A percentile compares a stretch with the other conserved stretches of the same genome.
Evolutionary conservation across 2,888 invertebrate genomes (phyloP).

Genomic region (Brachyptera putata): DNA sequence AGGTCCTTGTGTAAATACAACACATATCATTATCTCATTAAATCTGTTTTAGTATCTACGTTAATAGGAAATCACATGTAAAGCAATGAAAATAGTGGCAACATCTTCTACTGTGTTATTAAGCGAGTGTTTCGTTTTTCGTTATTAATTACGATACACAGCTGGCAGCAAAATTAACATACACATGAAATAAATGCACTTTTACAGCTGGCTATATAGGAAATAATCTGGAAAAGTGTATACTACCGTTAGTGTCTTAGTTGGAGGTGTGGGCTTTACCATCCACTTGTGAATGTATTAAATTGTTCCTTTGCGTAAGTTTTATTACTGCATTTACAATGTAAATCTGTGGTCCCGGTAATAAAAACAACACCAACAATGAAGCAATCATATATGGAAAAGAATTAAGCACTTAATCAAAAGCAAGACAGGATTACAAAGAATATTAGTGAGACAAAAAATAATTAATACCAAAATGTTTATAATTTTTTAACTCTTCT

Average conservation of each 20-base stretch:
- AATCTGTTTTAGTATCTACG: neutral
- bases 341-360: neutral
- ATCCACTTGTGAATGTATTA: neutral
- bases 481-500: constrained; percentile 24
- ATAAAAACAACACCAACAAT: constrained; percentile 1
- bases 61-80: neutral
- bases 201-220: no score
- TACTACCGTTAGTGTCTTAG: constrained; percentile 2
- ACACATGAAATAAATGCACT: no score
- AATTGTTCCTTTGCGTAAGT: neutral
- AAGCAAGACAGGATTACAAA: constrained; percentile 24
- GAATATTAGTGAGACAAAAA: constrained; percentile 19
- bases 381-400: constrained; percentile 19
- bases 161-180: no score
- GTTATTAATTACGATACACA: no score
- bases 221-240: neutral
- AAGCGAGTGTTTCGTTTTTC: no score
- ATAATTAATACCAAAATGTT: constrained; percentile 22
- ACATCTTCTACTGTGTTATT: no score
- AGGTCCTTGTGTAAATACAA: constrained; percentile 13
- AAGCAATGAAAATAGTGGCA: no score
- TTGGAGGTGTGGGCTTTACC: neutral
- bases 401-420: constrained; percentile 28
- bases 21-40: constrained; percentile 7
- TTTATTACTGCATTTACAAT: neutral